A percentile compares a stretch with the other conserved stretches of the same genome.
These are phyloP conservation scores for Calcarius lapponicus DNA, from an alignment of 2,797 vertebrate genomes.

Conservation along the genomic window DNA sequence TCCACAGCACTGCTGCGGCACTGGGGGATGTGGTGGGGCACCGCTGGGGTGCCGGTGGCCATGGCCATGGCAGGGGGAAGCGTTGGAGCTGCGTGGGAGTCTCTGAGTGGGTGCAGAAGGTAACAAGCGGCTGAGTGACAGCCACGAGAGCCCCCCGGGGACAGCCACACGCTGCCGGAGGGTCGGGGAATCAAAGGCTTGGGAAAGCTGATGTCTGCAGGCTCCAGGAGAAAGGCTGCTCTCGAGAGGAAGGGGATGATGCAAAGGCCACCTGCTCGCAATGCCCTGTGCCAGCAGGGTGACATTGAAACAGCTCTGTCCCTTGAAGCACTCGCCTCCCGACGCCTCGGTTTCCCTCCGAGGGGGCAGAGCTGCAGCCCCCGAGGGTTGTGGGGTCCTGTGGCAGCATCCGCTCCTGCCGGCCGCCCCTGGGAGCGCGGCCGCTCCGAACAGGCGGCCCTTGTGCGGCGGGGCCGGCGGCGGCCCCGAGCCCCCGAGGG, in stretches of 20 bases:
- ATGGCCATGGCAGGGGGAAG: rapidly evolving
- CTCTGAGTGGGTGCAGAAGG: rapidly evolving
- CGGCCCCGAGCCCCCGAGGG: not conserved
- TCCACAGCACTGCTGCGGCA: too few relatives aligned
- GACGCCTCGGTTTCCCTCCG: not conserved
- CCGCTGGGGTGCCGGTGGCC: not conserved
- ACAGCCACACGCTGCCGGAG: not conserved
- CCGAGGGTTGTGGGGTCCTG: not conserved
- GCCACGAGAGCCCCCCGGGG: not conserved
- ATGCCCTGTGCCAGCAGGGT: not conserved
- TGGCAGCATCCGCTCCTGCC: not conserved
- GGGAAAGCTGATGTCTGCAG: not conserved
- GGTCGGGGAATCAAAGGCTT: not conserved
- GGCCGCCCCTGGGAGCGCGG: not conserved
- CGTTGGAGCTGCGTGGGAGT: rapidly evolving
- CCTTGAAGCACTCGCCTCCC: rapidly evolving
- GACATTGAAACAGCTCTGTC: not conserved
- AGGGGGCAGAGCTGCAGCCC: not conserved
- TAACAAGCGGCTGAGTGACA: not conserved
- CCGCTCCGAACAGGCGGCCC: not conserved
- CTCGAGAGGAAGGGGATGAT: not conserved
- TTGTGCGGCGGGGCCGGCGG: not conserved
- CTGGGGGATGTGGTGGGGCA: not conserved
- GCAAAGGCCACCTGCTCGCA: not conserved
- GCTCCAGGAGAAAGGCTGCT: not conserved